phyloP scores from a whole-genome alignment of 2,888 invertebrate species.

The Achlya flavicornis region DNA sequence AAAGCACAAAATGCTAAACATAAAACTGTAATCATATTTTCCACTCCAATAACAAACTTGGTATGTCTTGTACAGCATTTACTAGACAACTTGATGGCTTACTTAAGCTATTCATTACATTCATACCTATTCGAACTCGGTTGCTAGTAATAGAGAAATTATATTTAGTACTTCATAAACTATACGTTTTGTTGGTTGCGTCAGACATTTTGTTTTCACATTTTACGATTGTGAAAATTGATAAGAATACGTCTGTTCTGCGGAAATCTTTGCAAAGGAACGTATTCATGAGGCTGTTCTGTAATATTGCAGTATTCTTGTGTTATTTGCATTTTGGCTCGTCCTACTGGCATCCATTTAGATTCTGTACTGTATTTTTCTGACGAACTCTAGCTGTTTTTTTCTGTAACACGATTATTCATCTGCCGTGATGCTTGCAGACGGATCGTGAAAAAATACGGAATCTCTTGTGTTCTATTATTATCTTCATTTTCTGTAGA shows the following conservation, averaged over 20 bases:
- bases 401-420: constrained; percentile 12
- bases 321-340: constrained; percentile 74
- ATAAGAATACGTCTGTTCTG: constrained; percentile 36
- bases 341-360: constrained; percentile 52
- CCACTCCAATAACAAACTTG: background rate
- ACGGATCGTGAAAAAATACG: constrained; percentile 3
- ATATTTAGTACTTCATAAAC: background rate
- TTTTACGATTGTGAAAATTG: constrained; percentile 36
- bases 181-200: constrained; percentile 31
- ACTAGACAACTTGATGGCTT: background rate
- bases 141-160: background rate
- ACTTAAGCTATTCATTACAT: background rate
- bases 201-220: constrained; percentile 24
- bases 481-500: too few relatives aligned
- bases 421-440: background rate
- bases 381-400: constrained; percentile 40
- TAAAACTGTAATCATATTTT: background rate
- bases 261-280: constrained; percentile 42
- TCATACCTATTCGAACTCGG: constrained; percentile 7
- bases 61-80: background rate
- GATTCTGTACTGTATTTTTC: constrained; percentile 43
- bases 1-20: too few relatives aligned
- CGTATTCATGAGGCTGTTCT: constrained; percentile 52
- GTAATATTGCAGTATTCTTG: constrained; percentile 40
- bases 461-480: background rate